Evolutionary conservation across 2,888 invertebrate species (phyloP), one percentile per base, ranked within the genome.

Genomic region (Lordiphosa fenestrarum): DNA sequence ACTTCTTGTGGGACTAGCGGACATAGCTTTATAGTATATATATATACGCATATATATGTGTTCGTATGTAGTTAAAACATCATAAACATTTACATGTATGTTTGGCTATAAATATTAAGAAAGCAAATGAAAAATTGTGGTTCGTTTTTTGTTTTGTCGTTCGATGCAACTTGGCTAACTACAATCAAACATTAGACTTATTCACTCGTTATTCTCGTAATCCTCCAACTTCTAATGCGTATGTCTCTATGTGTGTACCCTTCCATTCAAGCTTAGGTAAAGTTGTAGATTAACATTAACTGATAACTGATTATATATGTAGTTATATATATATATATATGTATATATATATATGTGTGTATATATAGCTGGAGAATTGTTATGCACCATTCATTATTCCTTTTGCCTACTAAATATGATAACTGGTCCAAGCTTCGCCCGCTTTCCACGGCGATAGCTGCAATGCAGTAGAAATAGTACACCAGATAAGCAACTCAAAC

Each of bases 361-460:
- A 25, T 46, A 53, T 52, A 25, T 62, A 52, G 54, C 47, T 55
- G 47, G 56, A 55, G 50, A 78, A 67, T 57, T 53, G 44, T 74
- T 73, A 82, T 84, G 85, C 75, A 75, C 75, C 75, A 75, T 82
- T 84, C 85, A 75, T 82, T 84, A 74, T 71, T 80, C 80, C 63
- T 82, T 15, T 67, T 84, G 75, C 83, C 83, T 75, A 75, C 75
- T 75, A 66, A 44, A 64, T 78, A 81, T 85, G 73, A 83, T 77
- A 84, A 85, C 81, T 77, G 77, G 85, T 77, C 85, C 77, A 84
- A 77, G 81, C 78, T 44, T 57, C 61, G 66, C 57, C 50, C 44
- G 46, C 52, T 48, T 55, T 39, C 54, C 57, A 37, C 52, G 13
- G 15, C 52, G 41, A 61, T 19, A 47, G 37, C 47, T 47, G 54